Base-by-base conservation (phyloP, 2,888 invertebrate genomes). In the Cheilosia scutellata region DNA sequence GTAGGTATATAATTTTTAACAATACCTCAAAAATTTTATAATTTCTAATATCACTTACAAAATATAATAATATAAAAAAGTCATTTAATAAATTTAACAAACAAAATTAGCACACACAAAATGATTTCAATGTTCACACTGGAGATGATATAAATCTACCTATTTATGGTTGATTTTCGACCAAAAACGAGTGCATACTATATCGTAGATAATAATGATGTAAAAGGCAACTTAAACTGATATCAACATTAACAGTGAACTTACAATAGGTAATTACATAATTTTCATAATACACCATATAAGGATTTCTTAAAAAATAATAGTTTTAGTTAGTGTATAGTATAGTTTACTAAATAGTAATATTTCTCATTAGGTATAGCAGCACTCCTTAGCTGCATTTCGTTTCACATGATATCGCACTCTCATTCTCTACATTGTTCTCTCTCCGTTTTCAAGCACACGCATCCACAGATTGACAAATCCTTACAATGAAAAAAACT, bases 401-500 rank as follows among this genome's bases (percentile, higher is more conserved):
- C 47, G 49, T 37, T 42, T 37, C 57, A 44, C 49, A 63, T 51
- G 7, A n/a, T 31, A 31, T 37, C 33, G 44, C 63, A 37, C 63
- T 42, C 13, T 70, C 55, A 75, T 55, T 75, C 68, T 62, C 77
- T 44, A 13, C 27, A 27, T 37, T 44, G 27, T 44, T 71, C 58
- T 77, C 82, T 82, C 82, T 82, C 77, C 71, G 33, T 57, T 47
- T 72, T 60, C 20, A n/a, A 11, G 40, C 2, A 11, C 9, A 11
- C 29, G 31, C 55, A n/a, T 13, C 5, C 44, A 44, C 37, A 5
- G 0, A 37, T 13, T 4, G n/a, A 6, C 44, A 13, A 25, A 11
- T 49, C 37, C 70, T 92, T 95, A 97, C 92, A 97, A 95, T 44
- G 97, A 97, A 94, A 97, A 97, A 93, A 97, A 97, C 92, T 97